These are phyloP conservation scores for Pipistrellus kuhlii DNA, from an alignment of 2,797 vertebrate genomes.

Conservation along the genomic window DNA sequence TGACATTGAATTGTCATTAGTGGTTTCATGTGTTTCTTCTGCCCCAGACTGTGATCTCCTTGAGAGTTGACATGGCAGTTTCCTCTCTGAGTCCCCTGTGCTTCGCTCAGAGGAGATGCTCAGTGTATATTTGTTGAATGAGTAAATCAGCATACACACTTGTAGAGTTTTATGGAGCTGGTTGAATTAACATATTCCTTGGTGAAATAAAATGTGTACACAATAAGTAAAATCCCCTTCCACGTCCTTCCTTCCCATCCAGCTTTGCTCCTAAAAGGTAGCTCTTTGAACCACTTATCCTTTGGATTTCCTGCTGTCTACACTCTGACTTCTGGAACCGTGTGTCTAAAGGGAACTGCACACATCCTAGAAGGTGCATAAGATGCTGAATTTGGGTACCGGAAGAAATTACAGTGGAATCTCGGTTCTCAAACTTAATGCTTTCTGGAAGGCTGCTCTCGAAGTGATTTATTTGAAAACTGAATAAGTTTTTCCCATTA, in stretches of 20 bases:
- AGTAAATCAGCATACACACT: constrained; percentile 4
- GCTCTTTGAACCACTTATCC: not conserved
- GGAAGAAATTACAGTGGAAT: not conserved
- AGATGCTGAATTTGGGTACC: not conserved
- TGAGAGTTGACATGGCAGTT: not conserved
- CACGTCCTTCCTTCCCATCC: not conserved
- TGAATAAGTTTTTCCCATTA: too few relatives aligned
- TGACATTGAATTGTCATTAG: not conserved
- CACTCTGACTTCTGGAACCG: not conserved
- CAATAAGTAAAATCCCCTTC: not conserved
- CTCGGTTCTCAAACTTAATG: too few relatives aligned
- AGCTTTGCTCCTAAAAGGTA: not conserved
- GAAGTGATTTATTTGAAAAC: too few relatives aligned
- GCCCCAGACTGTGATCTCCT: not conserved
- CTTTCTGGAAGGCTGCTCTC: too few relatives aligned
- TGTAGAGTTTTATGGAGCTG: not conserved
- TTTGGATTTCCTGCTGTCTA: not conserved
- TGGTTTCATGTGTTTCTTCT: constrained; percentile 28
- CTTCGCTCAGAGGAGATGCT: not conserved
- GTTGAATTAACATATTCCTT: constrained; percentile 8
- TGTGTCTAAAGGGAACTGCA: not conserved
- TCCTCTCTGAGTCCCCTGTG: not conserved
- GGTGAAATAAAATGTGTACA: not conserved
- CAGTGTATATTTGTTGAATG: constrained; percentile 10
- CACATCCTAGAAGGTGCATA: not conserved